Evolutionary conservation across 2,113 vertebrate genomes (phyloP), one percentile per base, ranked within the genome.

Genomic region (Gymnogyps californianus): DNA sequence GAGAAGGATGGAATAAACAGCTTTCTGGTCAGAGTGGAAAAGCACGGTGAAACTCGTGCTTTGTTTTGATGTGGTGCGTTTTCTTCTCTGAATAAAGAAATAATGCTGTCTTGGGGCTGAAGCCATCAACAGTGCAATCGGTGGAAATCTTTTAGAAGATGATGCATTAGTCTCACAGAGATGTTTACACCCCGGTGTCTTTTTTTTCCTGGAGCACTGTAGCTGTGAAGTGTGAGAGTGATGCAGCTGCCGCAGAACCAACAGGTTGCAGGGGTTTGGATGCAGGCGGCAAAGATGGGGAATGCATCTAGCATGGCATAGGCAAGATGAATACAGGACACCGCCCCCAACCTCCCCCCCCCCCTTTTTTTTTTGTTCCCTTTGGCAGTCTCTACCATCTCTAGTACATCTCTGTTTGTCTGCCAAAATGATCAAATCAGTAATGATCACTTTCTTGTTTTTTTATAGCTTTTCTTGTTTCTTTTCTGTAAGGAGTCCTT

Each of bases 381-480:
- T 75, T 65, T 86, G 85, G 66, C 85, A 40, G 29, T 88, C 42
- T 57, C 46, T 51, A 1, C 61, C 1, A 1, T 85, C 61, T 46
- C 17, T 47, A 7, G 66, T 31, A 36, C 16, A 24, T 69, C 75
- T 84, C 59, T 81, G 46, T 89, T 86, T 87, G 66, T 59, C 44
- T 87, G 83, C 93, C 46, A 72, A 76, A 93, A 94, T 89, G 58
- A 93, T 94, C 65, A 83, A 65, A 92, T 93, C 71, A 34, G 70
- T 79, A 85, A 64, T 77, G 62, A 94, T 90, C 59, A 8, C n/a
- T 76, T 85, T 90, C 87, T 75, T 66, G 59, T 20, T 34, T 29
- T 82, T 87, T 62, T 83, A 25, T 65, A 86, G 34, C 57, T 82
- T 92, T 89, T 71, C 25, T 71, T 87, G 62, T 83, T 90, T 61